Conservation (phyloP, 2,113 vertebrate genomes). For the Microtus ochrogaster region DNA sequence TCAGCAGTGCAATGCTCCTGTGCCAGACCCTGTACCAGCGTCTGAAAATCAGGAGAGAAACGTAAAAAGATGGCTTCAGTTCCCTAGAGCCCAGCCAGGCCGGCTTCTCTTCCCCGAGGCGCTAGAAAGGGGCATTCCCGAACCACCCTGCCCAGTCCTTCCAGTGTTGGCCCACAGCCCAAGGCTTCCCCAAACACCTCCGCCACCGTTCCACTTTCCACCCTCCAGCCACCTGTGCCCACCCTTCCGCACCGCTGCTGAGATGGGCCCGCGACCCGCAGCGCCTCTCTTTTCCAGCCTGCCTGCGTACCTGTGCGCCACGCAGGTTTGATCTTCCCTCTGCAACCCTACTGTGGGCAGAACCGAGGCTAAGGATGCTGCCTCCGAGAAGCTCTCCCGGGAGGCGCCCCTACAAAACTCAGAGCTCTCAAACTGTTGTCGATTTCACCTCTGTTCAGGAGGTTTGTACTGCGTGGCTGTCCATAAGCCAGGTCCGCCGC, state of each 20-base stretch:
- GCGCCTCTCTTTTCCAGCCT: background rate
- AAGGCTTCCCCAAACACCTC: background rate
- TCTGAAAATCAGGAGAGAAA: background rate
- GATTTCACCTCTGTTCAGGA: background rate
- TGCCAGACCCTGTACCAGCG: background rate
- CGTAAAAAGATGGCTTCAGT: background rate
- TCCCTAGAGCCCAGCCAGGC: background rate
- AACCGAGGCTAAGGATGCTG: background rate
- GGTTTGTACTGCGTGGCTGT: background rate
- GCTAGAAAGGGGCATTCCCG: background rate
- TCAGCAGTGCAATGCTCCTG: background rate
- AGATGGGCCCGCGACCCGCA: background rate
- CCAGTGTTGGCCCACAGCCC: background rate
- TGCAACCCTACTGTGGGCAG: background rate
- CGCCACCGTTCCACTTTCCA: background rate
- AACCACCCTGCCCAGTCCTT: background rate
- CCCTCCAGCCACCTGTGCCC: background rate
- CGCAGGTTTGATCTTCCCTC: background rate
- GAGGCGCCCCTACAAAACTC: background rate
- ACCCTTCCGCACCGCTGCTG: background rate
- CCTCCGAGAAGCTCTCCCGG: slow-evolving; percentile 68
- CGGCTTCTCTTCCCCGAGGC: background rate
- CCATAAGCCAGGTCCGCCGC: background rate
- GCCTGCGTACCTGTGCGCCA: background rate
- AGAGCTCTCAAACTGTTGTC: background rate